Evolutionary conservation across 2,888 invertebrate species (phyloP).

Genomic region (Hirtodrosophila trivittata): DNA sequence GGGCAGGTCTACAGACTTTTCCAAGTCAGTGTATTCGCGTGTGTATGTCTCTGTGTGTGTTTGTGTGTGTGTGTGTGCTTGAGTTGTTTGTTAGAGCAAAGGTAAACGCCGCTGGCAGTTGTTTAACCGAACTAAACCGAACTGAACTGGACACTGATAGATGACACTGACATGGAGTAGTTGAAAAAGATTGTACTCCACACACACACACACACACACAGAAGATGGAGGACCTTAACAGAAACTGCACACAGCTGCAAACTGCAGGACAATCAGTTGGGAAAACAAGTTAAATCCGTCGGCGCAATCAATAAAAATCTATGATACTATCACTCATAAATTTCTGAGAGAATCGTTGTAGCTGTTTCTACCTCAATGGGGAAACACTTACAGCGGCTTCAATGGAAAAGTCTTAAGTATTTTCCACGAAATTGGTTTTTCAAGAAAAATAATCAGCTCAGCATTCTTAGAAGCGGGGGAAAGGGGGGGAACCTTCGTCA

Average conservation of each 20-base stretch:
- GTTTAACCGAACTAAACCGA: conserved; percentile 22
- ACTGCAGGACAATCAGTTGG: conserved; percentile 38
- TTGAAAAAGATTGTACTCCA: conserved; percentile 26
- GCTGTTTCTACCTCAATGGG: too few relatives aligned
- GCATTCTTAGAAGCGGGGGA: too few relatives aligned
- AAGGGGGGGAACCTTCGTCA: too few relatives aligned
- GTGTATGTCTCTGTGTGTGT: conserved; percentile 6
- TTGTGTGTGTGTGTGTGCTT: conserved; percentile 6
- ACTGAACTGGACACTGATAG: conserved; percentile 52
- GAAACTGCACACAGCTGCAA: conserved; percentile 37
- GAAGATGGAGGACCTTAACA: conserved; percentile 10
- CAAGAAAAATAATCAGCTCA: too few relatives aligned
- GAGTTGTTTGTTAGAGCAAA: conserved; percentile 27
- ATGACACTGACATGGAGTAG: conserved; percentile 50
- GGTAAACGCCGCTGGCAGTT: conserved; percentile 36
- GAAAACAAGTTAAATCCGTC: conserved; percentile 13
- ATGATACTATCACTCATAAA: too few relatives aligned
- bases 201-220: too few relatives aligned
- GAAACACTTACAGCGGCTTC: too few relatives aligned
- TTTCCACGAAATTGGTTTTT: too few relatives aligned
- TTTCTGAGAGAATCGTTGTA: too few relatives aligned
- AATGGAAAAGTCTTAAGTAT: too few relatives aligned
- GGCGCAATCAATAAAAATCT: conserved; percentile 27
- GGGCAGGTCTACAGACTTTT: conserved; percentile 34
- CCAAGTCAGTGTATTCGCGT: neutral